A percentile compares a stretch with the other conserved stretches of the same genome.
Conservation (phyloP, 2,888 invertebrate genomes). For the Lepidochitona cinerea region DNA sequence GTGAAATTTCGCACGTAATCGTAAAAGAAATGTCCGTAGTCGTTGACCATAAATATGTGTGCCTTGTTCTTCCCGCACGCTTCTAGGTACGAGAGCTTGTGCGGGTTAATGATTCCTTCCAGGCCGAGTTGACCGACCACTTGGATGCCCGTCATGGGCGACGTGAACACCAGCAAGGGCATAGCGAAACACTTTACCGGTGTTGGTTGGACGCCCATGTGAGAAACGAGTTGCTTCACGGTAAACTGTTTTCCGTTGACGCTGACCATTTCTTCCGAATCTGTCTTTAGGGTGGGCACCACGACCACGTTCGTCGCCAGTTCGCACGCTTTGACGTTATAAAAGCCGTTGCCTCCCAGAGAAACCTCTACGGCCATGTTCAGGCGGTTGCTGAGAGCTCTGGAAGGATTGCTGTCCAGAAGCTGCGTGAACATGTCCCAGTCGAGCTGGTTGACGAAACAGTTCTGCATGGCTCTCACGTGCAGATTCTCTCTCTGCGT, state of each 20-base stretch:
- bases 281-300: not conserved
- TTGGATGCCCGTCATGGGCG: not conserved
- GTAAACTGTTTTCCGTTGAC: not conserved
- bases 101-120: not conserved
- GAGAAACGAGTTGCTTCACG: not conserved
- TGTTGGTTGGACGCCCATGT: not conserved
- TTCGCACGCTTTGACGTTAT: conserved; percentile 11
- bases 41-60: not conserved
- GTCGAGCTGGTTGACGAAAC: not conserved
- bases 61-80: not conserved
- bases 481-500: not conserved
- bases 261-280: not conserved
- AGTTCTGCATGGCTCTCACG: not conserved
- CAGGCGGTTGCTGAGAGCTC: not conserved
- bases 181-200: not conserved
- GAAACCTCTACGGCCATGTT: not conserved
- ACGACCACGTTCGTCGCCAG: not conserved
- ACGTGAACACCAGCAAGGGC: not conserved
- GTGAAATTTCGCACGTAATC: not conserved
- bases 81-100: not conserved
- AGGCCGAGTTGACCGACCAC: not conserved
- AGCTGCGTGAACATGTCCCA: conserved; percentile 10
- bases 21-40: not conserved
- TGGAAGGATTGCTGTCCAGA: not conserved
- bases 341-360: conserved; percentile 9